Conservation (phyloP, 2,797 vertebrate species). For the Pseudomugil gertrudae region DNA sequence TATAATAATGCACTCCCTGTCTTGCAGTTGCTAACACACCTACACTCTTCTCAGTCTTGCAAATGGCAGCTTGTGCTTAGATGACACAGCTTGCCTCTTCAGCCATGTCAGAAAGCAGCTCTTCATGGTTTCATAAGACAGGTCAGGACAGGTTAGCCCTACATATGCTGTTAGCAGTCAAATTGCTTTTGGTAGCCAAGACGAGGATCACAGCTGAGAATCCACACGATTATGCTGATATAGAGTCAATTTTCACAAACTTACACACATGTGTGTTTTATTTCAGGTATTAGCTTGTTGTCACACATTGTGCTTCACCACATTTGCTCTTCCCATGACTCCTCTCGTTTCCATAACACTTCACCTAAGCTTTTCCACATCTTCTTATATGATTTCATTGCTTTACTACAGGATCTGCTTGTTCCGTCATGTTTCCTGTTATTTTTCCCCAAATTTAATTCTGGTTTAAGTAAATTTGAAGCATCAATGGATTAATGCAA, state of each 20-base stretch:
- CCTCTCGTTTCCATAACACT: slow-evolving; percentile 18
- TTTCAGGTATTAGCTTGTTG: slow-evolving; percentile 13
- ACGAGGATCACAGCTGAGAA: slow-evolving; percentile 38
- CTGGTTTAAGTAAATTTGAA: slow-evolving; percentile 32
- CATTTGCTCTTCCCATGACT: slow-evolving; percentile 20
- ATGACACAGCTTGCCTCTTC: slow-evolving; percentile 12
- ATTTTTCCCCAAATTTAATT: slow-evolving; percentile 26
- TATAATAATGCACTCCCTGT: slow-evolving; percentile 10
- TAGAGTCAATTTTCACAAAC: slow-evolving; percentile 10
- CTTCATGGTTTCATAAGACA: slow-evolving; percentile 21
- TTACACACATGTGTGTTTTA: slow-evolving; percentile 1
- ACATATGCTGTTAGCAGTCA: slow-evolving; percentile 39
- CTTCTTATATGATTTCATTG: background rate
- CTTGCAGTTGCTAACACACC: slow-evolving; percentile 1
- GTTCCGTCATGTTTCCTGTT: slow-evolving; percentile 10
- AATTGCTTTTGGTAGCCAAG: slow-evolving; percentile 33
- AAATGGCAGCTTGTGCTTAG: slow-evolving; percentile 35
- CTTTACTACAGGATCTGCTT: background rate
- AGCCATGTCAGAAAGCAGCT: slow-evolving; percentile 32
- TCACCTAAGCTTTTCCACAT: slow-evolving; percentile 2
- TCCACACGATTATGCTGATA: slow-evolving; percentile 30
- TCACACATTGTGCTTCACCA: slow-evolving; percentile 8
- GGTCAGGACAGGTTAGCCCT: slow-evolving; percentile 26
- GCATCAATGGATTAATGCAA: slow-evolving; percentile 23
- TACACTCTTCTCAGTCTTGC: slow-evolving; percentile 25